Percentiles rank a stretch among this genome's conserved stretches.
These are phyloP conservation scores for Eilema caniola DNA, from an alignment of 2,888 invertebrate genomes.

Conservation along the genomic window DNA sequence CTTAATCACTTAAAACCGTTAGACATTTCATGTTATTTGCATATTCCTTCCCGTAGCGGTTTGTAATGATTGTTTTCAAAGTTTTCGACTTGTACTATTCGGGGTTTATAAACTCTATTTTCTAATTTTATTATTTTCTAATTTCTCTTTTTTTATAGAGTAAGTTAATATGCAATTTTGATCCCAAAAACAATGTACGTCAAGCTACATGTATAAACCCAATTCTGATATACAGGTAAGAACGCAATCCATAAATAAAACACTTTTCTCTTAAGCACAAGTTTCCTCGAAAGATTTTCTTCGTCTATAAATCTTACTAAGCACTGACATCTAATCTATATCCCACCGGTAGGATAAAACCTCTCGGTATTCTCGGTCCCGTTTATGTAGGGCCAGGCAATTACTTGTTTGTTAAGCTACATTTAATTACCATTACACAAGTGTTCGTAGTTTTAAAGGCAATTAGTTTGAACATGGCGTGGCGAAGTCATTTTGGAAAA, in stretches of 20 bases:
- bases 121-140: too few relatives aligned
- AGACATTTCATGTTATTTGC: not conserved
- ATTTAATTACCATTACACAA: constrained; percentile 64
- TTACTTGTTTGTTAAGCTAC: constrained; percentile 61
- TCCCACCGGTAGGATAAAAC: constrained; percentile 57
- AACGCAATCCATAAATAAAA: constrained; percentile 26
- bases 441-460: constrained; percentile 58
- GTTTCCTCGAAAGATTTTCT: constrained; percentile 52
- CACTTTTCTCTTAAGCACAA: constrained; percentile 26
- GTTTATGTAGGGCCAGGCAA: constrained; percentile 58
- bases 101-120: not conserved
- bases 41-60: not conserved
- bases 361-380: constrained; percentile 47
- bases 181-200: too few relatives aligned
- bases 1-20: not conserved
- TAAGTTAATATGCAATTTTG: not conserved
- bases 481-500: constrained; percentile 31
- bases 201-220: too few relatives aligned
- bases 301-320: constrained; percentile 67
- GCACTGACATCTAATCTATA: constrained; percentile 67
- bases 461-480: constrained; percentile 47
- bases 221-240: not conserved
- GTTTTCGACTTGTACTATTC: not conserved
- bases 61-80: not conserved
- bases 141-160: not conserved